Percentiles rank a stretch among this genome's conserved stretches.
phyloP scores from a whole-genome alignment of 2,888 invertebrate species.

The Pseudoips prasinana region DNA sequence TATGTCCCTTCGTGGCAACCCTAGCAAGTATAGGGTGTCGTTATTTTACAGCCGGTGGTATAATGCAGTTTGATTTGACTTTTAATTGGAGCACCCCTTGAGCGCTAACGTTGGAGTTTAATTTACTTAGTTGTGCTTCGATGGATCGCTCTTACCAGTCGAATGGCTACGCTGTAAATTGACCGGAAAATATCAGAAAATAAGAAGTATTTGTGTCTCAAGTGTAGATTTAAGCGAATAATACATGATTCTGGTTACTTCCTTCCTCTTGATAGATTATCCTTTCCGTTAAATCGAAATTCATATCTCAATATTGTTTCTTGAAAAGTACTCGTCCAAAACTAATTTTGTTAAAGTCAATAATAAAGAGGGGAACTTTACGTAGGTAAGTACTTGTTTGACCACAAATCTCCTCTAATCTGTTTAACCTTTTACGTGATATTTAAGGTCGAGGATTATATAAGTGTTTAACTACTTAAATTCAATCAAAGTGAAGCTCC shows the following conservation, averaged over 20 bases:
- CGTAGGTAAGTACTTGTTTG: too few relatives aligned
- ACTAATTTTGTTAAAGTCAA: too few relatives aligned
- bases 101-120: slow-evolving; percentile 30
- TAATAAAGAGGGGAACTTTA: too few relatives aligned
- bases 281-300: too few relatives aligned
- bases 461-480: slow-evolving; percentile 38
- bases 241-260: slow-evolving; percentile 4
- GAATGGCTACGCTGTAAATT: slow-evolving; percentile 32
- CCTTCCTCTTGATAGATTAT: too few relatives aligned
- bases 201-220: slow-evolving; percentile 27
- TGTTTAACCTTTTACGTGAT: slow-evolving; percentile 2
- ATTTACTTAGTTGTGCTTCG: slow-evolving; percentile 35
- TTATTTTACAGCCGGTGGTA: slow-evolving; percentile 22
- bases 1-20: slow-evolving; percentile 4
- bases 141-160: slow-evolving; percentile 19
- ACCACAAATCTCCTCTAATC: too few relatives aligned
- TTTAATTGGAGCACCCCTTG: slow-evolving; percentile 45
- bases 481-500: slow-evolving; percentile 44
- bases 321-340: too few relatives aligned
- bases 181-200: slow-evolving; percentile 32
- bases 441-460: slow-evolving; percentile 14
- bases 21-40: slow-evolving; percentile 17
- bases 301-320: too few relatives aligned
- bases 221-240: slow-evolving; percentile 13
- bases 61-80: slow-evolving; percentile 42